Evolutionary conservation across 1,140 invertebrate species (phyloP), one percentile per base, ranked within the genome.

Genomic region (Drosophila equinoxialis): DNA sequence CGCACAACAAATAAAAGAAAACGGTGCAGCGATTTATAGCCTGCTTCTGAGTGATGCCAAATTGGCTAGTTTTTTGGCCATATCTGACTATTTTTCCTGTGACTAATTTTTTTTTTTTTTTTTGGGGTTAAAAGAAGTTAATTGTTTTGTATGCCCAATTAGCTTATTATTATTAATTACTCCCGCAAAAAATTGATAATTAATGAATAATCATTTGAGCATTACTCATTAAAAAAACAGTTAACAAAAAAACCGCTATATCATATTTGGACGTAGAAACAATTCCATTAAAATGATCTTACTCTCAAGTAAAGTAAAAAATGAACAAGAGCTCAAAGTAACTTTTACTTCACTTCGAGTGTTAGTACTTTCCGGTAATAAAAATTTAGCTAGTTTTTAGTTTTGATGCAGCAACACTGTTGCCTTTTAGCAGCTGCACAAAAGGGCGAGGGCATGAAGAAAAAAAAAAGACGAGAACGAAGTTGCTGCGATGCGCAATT

Each of bases 1-100:
- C 57, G 13, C 35, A 37, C 30, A 65, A 23, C 23, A 64, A 63
- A 79, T 68, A 71, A 81, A 82, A 82, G 82, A 86, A 86, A 86
- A 86, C 87, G 83, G 76, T 87, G 76, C 76, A 82, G 69, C 76
- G 83, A 87, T 86, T 85, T 86, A 85, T 81, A 74, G 48, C 39
- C 20, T 39, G 48, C 26, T 17, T 6, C 61, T 41, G 59, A 30
- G 30, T 58, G 74, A n/a, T 68, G 65, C 0, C 23, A 17, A 13
- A 26, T 64, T 48, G 60, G 42, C 65, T 11, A 13, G 13, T 55
- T 66, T 66, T 60, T 23, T 7, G 3, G 20, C 55, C 13, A 30
- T 6, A 45, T 57, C 6, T 48, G 30, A 30, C 30, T 6, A 6
- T 6, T 6, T 14, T 11, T 23, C 7, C 14, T 45, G 1, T 51